Evolutionary conservation across 2,888 invertebrate genomes (phyloP).

Genomic region (Cotesia congregata): DNA sequence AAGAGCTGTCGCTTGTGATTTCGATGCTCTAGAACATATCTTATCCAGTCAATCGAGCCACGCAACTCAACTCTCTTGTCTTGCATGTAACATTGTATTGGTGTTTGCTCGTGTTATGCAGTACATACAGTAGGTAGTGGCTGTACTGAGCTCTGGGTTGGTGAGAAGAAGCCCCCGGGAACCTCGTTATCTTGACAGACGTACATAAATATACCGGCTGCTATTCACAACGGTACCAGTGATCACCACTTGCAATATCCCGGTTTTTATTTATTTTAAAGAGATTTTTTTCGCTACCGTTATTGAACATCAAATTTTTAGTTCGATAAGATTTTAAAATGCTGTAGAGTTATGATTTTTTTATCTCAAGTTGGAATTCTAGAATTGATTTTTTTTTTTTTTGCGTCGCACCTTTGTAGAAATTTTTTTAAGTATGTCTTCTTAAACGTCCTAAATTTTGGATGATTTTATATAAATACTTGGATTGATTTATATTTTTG

Average conservation of each 20-base stretch:
- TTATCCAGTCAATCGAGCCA: background rate
- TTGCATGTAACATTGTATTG: slow-evolving; percentile 21
- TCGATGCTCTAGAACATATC: slow-evolving; percentile 10
- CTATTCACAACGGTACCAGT: slow-evolving; percentile 35
- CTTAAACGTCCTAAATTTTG: too few species aligned
- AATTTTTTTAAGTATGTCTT: background rate
- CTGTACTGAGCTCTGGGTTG: slow-evolving; percentile 27
- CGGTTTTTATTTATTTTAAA: slow-evolving; percentile 30
- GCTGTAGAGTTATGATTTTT: background rate
- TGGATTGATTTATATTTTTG: too few species aligned
- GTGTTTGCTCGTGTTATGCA: slow-evolving; percentile 23
- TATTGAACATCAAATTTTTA: background rate
- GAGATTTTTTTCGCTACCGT: background rate
- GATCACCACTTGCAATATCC: slow-evolving; percentile 18
- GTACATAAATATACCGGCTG: slow-evolving; percentile 46
- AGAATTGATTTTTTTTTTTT: background rate
- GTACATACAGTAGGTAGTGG: background rate
- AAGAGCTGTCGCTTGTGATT: slow-evolving; percentile 1
- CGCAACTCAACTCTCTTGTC: background rate
- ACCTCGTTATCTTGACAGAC: slow-evolving; percentile 50
- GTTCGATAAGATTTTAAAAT: slow-evolving; percentile 4
- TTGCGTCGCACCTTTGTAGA: background rate
- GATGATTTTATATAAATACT: too few species aligned
- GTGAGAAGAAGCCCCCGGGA: slow-evolving; percentile 41
- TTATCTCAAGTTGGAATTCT: background rate